phyloP scores from a whole-genome alignment of 2,888 invertebrate species.

The Apoderus coryli region DNA sequence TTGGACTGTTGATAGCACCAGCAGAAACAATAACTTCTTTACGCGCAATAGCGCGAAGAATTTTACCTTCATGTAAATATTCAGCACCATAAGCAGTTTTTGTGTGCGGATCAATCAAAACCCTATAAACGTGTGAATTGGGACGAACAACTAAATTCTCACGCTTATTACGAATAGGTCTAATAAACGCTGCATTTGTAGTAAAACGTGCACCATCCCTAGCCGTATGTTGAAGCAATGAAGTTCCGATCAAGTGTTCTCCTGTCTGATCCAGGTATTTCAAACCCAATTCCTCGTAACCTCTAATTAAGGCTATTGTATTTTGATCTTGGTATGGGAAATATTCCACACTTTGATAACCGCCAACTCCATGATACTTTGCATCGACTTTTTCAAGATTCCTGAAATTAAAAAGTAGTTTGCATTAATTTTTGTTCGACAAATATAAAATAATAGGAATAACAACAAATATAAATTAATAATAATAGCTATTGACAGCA shows the following conservation, averaged over 20 bases:
- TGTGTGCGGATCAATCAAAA: constrained; percentile 41
- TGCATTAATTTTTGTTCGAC: no score
- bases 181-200: constrained; percentile 49
- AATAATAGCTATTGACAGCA: no score
- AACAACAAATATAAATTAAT: no score
- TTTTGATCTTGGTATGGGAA: constrained; percentile 47
- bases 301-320: constrained; percentile 40
- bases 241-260: constrained; percentile 43
- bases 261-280: constrained; percentile 43
- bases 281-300: constrained; percentile 47
- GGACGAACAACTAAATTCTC: constrained; percentile 38
- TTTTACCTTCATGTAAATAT: constrained; percentile 34
- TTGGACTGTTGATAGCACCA: constrained; percentile 47
- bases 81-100: constrained; percentile 40
- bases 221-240: constrained; percentile 46
- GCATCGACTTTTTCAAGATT: constrained; percentile 38
- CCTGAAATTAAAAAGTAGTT: no score
- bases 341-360: constrained; percentile 48
- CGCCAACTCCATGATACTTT: constrained; percentile 43
- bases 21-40: constrained; percentile 49
- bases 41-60: constrained; percentile 34
- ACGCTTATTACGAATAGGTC: constrained; percentile 42
- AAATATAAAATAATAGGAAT: no score
- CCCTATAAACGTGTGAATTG: constrained; percentile 38
- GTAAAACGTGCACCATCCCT: constrained; percentile 45